A percentile compares a stretch with the other conserved stretches of the same genome.
Conservation (phyloP, 2,797 vertebrate genomes). For the Onychomys leucogaster region DNA sequence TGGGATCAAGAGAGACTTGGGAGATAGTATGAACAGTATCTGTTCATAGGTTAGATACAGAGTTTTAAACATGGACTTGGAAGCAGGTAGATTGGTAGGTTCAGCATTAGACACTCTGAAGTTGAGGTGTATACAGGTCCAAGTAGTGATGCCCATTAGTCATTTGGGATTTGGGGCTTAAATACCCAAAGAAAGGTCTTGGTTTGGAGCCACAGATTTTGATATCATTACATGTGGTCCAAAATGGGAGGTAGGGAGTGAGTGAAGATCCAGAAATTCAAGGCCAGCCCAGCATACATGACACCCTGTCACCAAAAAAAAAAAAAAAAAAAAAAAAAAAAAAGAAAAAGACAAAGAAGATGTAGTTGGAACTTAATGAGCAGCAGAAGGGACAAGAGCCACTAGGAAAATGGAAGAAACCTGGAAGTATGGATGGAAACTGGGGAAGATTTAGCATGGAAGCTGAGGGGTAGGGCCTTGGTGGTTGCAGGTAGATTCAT, state of each 20-base stretch:
- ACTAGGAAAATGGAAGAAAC: background rate
- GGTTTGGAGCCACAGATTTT: background rate
- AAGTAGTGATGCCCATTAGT: slow-evolving; percentile 1
- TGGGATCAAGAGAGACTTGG: background rate
- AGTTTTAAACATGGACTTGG: background rate
- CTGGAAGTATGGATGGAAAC: background rate
- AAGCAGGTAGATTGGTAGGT: background rate
- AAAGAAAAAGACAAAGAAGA: background rate
- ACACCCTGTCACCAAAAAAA: background rate
- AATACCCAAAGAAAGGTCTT: background rate
- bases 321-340: background rate
- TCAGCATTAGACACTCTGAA: background rate
- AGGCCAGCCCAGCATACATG: background rate
- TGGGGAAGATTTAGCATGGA: background rate
- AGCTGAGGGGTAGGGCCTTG: background rate
- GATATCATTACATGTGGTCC: background rate
- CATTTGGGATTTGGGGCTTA: background rate
- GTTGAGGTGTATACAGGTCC: background rate
- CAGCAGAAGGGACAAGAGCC: background rate
- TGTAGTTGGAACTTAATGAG: background rate
- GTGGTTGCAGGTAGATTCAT: no score
- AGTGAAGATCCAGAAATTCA: background rate
- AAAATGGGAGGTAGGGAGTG: background rate
- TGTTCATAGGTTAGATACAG: background rate
- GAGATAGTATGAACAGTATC: background rate